A percentile compares a stretch with the other conserved stretches of the same genome.
Conservation (phyloP, 2,113 vertebrate species). For the Zonotrichia leucophrys region DNA sequence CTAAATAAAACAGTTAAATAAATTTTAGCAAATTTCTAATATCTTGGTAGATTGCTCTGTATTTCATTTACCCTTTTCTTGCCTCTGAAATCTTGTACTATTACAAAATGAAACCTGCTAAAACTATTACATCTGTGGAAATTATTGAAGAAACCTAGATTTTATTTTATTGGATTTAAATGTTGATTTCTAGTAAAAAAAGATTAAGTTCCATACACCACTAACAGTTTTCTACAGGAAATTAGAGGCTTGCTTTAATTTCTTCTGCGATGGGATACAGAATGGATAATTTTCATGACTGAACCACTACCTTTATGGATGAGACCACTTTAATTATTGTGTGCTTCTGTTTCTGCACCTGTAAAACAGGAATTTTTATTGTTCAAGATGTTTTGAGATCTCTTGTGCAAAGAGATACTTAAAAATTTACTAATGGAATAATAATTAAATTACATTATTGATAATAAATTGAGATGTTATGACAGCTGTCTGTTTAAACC, state of each 20-base stretch:
- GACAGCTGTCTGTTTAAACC: neutral
- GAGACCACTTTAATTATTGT: neutral
- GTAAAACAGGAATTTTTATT: neutral
- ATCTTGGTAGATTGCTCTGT: neutral
- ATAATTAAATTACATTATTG: neutral
- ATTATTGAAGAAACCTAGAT: neutral
- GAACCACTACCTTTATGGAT: neutral
- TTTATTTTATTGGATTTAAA: neutral
- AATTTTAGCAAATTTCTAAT: neutral
- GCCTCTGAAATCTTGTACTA: neutral
- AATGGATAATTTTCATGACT: neutral
- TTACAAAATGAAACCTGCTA: neutral
- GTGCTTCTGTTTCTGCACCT: neutral
- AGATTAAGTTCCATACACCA: neutral
- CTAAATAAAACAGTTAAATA: neutral
- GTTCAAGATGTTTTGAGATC: neutral
- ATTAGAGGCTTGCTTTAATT: neutral
- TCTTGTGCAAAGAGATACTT: neutral
- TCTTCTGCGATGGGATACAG: neutral
- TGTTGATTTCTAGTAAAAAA: neutral
- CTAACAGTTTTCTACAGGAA: neutral
- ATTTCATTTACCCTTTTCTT: neutral
- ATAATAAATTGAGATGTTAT: neutral
- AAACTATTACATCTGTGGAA: neutral
- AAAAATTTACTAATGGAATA: neutral